phyloP scores from a whole-genome alignment of 2,888 invertebrate species.

The Drosophila incognita region DNA sequence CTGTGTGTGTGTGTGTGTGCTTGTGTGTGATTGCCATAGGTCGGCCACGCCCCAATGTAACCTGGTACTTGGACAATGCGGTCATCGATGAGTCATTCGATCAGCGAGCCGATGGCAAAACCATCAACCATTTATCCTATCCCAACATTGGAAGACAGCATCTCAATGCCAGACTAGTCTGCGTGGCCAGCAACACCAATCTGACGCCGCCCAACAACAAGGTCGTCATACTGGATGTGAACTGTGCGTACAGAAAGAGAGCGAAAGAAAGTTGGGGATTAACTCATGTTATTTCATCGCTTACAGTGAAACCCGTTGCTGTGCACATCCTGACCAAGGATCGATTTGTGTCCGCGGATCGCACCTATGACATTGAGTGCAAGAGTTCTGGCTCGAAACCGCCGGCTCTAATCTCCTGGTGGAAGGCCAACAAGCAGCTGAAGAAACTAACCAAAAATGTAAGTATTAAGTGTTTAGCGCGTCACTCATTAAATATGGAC shows the following conservation, averaged over 20 bases:
- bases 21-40: constrained; percentile 85
- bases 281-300: neutral
- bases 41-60: constrained; percentile 91
- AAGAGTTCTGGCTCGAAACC: constrained; percentile 94
- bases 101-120: constrained; percentile 88
- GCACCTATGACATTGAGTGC: constrained; percentile 94
- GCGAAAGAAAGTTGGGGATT: neutral
- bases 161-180: constrained; percentile 92
- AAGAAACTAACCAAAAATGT: constrained; percentile 93
- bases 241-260: constrained; percentile 89
- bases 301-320: constrained; percentile 92
- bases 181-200: constrained; percentile 95
- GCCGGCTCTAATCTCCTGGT: constrained; percentile 94
- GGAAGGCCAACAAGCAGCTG: constrained; percentile 93
- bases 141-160: constrained; percentile 93
- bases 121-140: constrained; percentile 92
- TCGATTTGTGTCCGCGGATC: constrained; percentile 93
- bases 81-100: constrained; percentile 94
- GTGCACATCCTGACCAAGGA: constrained; percentile 94
- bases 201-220: constrained; percentile 91
- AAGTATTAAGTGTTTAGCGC: constrained; percentile 85
- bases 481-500: neutral
- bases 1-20: neutral
- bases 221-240: constrained; percentile 92
- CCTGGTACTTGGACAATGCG: constrained; percentile 94